Percentiles rank a stretch among this genome's conserved stretches.
These are phyloP conservation scores for Anhinga rufa DNA, from an alignment of 2,113 vertebrate species.

Conservation along the genomic window DNA sequence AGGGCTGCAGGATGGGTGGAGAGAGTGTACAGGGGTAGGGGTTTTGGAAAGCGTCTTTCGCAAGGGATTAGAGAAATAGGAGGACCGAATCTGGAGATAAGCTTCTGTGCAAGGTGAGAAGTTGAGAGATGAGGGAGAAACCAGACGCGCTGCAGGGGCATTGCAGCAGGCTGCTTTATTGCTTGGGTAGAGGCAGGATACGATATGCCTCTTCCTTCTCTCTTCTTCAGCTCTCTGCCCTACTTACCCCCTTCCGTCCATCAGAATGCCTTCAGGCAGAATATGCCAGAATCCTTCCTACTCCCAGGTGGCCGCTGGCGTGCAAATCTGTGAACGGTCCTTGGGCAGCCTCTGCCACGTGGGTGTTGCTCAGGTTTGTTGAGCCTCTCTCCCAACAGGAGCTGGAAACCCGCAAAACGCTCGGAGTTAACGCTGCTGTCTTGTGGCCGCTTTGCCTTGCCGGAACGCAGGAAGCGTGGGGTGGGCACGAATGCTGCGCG, in stretches of 20 bases:
- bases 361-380: neutral
- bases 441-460: neutral
- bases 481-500: rapidly evolving
- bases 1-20: neutral
- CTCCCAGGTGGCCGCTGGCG: neutral
- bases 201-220: neutral
- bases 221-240: neutral
- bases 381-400: neutral
- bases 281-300: neutral
- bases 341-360: neutral
- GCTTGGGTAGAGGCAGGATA: neutral
- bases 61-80: neutral
- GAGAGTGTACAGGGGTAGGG: neutral
- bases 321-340: neutral
- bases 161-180: neutral
- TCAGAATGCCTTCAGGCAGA: neutral
- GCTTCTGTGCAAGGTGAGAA: neutral
- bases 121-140: neutral
- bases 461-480: rapidly evolving
- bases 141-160: neutral
- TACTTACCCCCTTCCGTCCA: neutral
- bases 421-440: neutral
- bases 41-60: neutral
- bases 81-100: neutral
- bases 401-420: neutral